These are phyloP conservation scores for Gorsachius goisagi DNA, from an alignment of 2,113 vertebrate genomes.

Conservation along the genomic window DNA sequence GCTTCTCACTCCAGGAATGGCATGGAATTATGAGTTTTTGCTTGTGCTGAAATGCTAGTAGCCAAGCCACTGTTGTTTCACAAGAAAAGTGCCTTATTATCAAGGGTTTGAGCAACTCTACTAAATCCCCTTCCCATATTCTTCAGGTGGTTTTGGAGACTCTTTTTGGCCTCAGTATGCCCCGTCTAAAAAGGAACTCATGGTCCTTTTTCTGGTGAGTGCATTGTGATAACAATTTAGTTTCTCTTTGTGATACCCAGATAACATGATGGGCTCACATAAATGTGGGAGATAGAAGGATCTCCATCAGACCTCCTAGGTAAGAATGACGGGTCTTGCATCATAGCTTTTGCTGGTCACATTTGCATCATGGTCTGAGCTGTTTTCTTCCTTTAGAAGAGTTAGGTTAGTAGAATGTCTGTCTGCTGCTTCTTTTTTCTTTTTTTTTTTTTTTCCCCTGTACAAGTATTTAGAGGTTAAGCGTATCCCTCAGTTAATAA, in stretches of 20 bases:
- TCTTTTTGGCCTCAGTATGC: background rate
- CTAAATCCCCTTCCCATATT: background rate
- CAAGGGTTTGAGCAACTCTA: background rate
- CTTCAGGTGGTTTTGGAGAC: background rate
- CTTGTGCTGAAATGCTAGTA: constrained; percentile 6
- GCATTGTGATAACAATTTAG: background rate
- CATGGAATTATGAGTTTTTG: accelerated
- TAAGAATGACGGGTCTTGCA: background rate
- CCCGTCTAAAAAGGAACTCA: background rate
- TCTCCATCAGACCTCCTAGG: background rate
- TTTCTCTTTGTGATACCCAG: background rate
- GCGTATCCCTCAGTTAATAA: background rate
- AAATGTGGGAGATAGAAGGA: background rate
- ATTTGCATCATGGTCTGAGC: background rate
- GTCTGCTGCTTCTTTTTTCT: background rate
- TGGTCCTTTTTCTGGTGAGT: background rate
- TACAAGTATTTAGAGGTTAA: background rate
- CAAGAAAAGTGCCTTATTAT: background rate
- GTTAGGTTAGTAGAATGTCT: background rate
- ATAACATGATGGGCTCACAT: accelerated
- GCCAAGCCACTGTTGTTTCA: background rate
- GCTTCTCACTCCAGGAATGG: background rate
- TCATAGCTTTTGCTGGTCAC: background rate
- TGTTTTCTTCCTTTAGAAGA: background rate
- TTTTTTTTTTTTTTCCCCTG: background rate